Evolutionary conservation across 2,888 invertebrate genomes (phyloP).

Genomic region (Scaptomyza flava): DNA sequence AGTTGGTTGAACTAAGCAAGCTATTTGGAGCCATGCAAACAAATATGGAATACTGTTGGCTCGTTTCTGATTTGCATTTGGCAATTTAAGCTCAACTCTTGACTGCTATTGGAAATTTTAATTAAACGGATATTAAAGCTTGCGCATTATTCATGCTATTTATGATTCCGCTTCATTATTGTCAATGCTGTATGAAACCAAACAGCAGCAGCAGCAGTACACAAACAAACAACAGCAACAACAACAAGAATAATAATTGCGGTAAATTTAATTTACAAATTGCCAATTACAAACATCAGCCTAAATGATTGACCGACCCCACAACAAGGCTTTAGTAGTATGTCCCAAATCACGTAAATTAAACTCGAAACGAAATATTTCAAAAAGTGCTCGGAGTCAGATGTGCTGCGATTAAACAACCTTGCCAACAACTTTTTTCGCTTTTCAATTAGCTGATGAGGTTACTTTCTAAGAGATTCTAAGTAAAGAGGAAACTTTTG

Average conservation of each 20-base stretch:
- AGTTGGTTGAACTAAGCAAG: neutral
- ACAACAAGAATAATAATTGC: conserved; percentile 35
- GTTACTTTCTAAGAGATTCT: neutral
- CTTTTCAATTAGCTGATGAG: no score
- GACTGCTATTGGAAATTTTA: conserved; percentile 35
- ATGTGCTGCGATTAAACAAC: no score
- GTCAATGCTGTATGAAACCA: conserved; percentile 6
- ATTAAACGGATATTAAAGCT: conserved; percentile 50
- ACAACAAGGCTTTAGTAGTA: neutral
- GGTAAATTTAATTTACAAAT: conserved; percentile 60
- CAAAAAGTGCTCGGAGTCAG: no score
- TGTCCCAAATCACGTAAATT: conserved; percentile 5
- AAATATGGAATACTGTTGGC: neutral
- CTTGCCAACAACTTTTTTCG: no score
- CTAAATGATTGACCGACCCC: conserved; percentile 5
- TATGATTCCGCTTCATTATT: conserved; percentile 14
- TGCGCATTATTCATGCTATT: conserved; percentile 55
- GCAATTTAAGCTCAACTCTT: conserved; percentile 5
- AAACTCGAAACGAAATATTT: neutral
- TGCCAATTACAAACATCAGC: conserved; percentile 43
- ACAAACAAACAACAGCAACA: conserved; percentile 1
- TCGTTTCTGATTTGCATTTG: conserved; percentile 16
- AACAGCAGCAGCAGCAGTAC: conserved; percentile 1
- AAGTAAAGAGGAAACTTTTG: neutral
- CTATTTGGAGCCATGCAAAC: neutral